Evolutionary conservation across 1,140 invertebrate species (phyloP), one percentile per base, ranked within the genome.

Genomic region (Brachionus sp.): DNA sequence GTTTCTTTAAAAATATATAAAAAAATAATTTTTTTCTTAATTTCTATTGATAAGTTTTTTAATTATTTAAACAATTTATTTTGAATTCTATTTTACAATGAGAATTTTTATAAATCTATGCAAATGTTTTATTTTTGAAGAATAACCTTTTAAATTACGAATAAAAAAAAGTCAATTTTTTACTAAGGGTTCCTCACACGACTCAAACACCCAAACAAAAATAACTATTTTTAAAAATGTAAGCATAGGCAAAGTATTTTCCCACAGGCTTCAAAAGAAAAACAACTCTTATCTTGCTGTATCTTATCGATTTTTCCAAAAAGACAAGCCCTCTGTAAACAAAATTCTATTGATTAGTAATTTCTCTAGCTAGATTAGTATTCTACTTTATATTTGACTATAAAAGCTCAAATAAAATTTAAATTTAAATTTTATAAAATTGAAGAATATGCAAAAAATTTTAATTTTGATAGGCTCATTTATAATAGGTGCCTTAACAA

Each of bases 261-360:
- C 50, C 19, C 50, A 57, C 16, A 6, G 19, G 50, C 19, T 57
- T 16, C 16, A 6, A 19, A 57, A 57, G 50, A 57, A 57, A 16
- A 19, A 19, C n/a, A 57, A 57, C 6, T 57, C 50, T 57, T 57
- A 57, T 57, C 50, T 57, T 23, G 50, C 19, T 7, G 50, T n/a
- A 57, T 57, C 50, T 57, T 57, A 57, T 57, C 50, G 9, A 23
- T 57, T 57, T 53, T 57, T 33, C 35, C 29, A n/a, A 19, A 37
- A 16, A 70, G 66, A 35, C 66, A 70, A 19, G 66, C 66, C 66
- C 66, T 70, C 66, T 37, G 35, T 39, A 70, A 70, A 70, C 66
- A 70, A 37, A 1, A 39, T 39, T 33, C 35, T 3, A 70, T 70
- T 44, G n/a, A 13, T 70, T 70, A 33, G 1, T 33, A 29, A 29